Percentiles rank a stretch among this genome's conserved stretches.
Conservation (phyloP, 2,797 vertebrate genomes). For the Antennarius maculatus region DNA sequence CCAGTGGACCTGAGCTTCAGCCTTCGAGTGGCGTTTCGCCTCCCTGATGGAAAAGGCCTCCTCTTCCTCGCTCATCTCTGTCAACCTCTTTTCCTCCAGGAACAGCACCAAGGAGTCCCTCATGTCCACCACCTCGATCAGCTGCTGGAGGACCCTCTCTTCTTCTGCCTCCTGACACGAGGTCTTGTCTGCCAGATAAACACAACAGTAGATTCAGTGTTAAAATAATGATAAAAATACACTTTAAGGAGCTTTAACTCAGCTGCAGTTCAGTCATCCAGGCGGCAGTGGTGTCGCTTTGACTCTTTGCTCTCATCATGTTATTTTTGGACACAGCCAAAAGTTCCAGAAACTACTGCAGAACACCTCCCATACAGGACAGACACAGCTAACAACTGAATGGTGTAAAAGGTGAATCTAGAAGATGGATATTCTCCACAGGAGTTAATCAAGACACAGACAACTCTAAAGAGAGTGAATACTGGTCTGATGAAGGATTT, state of each 20-base stretch:
- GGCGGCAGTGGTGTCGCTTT: background rate
- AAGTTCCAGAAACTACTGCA: background rate
- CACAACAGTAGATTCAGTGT: constrained; percentile 2
- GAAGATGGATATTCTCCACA: no score
- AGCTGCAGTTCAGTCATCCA: background rate
- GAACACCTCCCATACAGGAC: background rate
- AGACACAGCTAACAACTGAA: background rate
- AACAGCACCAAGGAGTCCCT: constrained; percentile 88
- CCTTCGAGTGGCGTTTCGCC: constrained; percentile 75
- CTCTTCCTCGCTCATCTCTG: constrained; percentile 82
- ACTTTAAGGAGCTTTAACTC: no score
- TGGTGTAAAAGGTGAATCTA: background rate
- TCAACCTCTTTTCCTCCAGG: constrained; percentile 89
- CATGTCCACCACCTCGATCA: constrained; percentile 91
- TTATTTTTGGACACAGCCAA: background rate
- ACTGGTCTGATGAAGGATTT: no score
- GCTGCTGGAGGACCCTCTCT: constrained; percentile 80
- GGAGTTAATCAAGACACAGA: no score
- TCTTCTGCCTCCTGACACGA: constrained; percentile 76
- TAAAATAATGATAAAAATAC: background rate
- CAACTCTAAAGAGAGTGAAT: no score
- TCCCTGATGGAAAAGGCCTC: constrained; percentile 68
- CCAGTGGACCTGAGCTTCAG: constrained; percentile 80
- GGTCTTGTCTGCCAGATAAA: constrained; percentile 83
- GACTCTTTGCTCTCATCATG: background rate